These are phyloP conservation scores for Drosophila equinoxialis DNA, from an alignment of 1,140 invertebrate genomes.

Conservation along the genomic window DNA sequence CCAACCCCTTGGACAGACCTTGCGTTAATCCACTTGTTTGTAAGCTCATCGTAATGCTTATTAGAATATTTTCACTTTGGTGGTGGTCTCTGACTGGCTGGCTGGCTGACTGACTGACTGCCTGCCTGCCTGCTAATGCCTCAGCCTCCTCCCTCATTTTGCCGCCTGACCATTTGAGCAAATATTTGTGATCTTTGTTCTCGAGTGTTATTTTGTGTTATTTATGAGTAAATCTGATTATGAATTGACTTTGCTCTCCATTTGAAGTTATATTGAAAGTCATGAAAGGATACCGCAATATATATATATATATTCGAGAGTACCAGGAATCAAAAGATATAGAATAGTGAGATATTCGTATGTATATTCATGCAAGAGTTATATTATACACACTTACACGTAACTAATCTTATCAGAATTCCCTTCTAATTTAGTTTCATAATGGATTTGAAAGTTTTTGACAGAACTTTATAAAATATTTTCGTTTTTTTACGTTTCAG, in stretches of 20 bases:
- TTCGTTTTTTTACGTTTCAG: too few species aligned
- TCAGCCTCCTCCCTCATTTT: too few species aligned
- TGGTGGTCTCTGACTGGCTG: slow-evolving; percentile 16
- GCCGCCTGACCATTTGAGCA: slow-evolving; percentile 33
- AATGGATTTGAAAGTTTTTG: too few species aligned
- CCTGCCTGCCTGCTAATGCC: slow-evolving; percentile 14
- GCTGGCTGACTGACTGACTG: slow-evolving; percentile 1
- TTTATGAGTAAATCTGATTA: slow-evolving; percentile 53
- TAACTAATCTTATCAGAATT: too few species aligned
- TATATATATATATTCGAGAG: not conserved
- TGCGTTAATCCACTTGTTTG: slow-evolving; percentile 68
- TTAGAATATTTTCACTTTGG: slow-evolving; percentile 53
- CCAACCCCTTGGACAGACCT: slow-evolving; percentile 58
- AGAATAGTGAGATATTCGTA: not conserved
- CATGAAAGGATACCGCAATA: not conserved
- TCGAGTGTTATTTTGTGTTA: slow-evolving; percentile 66
- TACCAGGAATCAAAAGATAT: not conserved
- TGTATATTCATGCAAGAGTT: too few species aligned
- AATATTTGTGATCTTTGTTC: slow-evolving; percentile 57
- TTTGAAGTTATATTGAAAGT: slow-evolving; percentile 36
- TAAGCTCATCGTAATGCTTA: slow-evolving; percentile 31
- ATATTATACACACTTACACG: too few species aligned
- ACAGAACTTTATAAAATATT: too few species aligned
- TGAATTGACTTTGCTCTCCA: slow-evolving; percentile 4
- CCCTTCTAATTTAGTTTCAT: too few species aligned